Percentiles rank a stretch among this genome's conserved stretches.
phyloP scores from a whole-genome alignment of 2,797 vertebrate species.

The Anolis apletophallus region DNA sequence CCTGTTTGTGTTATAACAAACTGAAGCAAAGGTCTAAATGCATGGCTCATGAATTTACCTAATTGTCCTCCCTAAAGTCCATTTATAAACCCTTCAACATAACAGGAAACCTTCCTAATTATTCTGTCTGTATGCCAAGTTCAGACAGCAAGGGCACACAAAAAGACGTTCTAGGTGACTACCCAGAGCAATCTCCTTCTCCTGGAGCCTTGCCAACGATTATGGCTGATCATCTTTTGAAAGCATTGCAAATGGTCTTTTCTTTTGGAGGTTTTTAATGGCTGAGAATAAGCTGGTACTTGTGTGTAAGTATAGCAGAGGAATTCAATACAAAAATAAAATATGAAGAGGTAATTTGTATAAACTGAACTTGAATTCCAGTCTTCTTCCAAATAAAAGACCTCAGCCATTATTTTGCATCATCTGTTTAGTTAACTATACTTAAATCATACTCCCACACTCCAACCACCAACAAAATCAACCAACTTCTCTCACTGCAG shows the following conservation, averaged over 20 bases:
- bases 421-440: too few species aligned
- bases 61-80: slow-evolving; percentile 21
- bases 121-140: slow-evolving; percentile 14
- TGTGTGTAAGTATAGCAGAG: background rate
- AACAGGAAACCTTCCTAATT: slow-evolving; percentile 29
- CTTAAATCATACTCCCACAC: too few species aligned
- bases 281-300: slow-evolving; percentile 3
- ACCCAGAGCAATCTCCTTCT: background rate
- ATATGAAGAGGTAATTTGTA: background rate
- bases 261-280: slow-evolving; percentile 6
- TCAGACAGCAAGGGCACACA: slow-evolving; percentile 7
- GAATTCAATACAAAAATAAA: background rate
- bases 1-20: background rate
- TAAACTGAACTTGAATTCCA: background rate
- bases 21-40: slow-evolving; percentile 13
- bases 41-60: slow-evolving; percentile 10
- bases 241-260: slow-evolving; percentile 12
- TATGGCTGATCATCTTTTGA: slow-evolving; percentile 21
- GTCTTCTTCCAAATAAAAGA: background rate
- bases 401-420: background rate
- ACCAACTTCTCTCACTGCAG: too few species aligned
- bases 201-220: slow-evolving; percentile 12
- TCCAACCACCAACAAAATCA: too few species aligned
- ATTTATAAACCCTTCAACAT: slow-evolving; percentile 15
- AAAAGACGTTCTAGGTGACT: slow-evolving; percentile 31